Evolutionary conservation across 2,888 invertebrate species (phyloP), one percentile per base, ranked within the genome.

Genomic region (Aphodius granarius): DNA sequence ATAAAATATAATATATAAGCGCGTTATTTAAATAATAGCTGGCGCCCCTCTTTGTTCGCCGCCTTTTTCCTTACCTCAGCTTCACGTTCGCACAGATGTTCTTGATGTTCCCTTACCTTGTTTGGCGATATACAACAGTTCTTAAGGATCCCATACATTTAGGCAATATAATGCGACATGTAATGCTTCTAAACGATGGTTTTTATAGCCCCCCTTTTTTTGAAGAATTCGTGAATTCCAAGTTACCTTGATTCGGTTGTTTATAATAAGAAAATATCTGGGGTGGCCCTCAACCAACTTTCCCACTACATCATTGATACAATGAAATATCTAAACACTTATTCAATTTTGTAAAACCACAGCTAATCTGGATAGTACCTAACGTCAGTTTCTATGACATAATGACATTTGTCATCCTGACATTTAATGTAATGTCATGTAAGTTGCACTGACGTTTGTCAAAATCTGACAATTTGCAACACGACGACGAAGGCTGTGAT

Each of bases 1-100:
- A 76, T 77, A 77, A 77, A 77, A 77, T 76, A 76, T 76, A 68
- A 68, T 68, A 73, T n/a, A n/a, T 76, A 74, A 73, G 73, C 65
- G 66, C 66, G 76, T 63, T 72, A 73, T 76, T 74, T 74, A 76
- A 76, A 76, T 76, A 75, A 75, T 75, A 70, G 71, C 70, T 70
- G 43, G 13, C 43, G 43, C 43, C 43, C 43, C 43, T n/a, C 43
- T 43, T 43, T 43, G 43, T 43, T 43, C 43, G 13, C 9, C 43
- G 43, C 43, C 43, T 43, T 43, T 43, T 43, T 43, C 43, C 43
- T n/a, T n/a, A 43, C 43, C 43, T 43, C 43, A 6, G 43, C 43
- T 6, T 43, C 9, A 43, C 43, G 43, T 3, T 43, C 43, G 13
- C 43, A 13, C 43, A 43, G 43, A 43, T 43, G 43, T 43, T 43